A percentile compares a stretch with the other conserved stretches of the same genome.
Conservation (phyloP, 1,140 invertebrate genomes). For the Melanaphis sacchari region DNA sequence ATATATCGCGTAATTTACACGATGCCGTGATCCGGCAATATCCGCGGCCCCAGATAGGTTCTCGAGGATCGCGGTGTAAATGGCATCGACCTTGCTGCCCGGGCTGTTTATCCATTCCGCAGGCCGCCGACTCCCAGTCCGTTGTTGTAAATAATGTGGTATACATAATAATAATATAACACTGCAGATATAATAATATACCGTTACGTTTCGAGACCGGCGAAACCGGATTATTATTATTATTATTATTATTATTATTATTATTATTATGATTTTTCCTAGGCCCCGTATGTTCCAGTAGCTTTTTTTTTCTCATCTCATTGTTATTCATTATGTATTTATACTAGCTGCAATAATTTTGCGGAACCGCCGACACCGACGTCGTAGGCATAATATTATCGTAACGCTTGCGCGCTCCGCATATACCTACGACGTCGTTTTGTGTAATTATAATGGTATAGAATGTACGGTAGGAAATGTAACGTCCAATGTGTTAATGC, state of each 20-base stretch:
- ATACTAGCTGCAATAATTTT: neutral
- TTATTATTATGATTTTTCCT: conserved; percentile 38
- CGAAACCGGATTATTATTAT: conserved; percentile 51
- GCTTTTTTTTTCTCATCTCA: neutral
- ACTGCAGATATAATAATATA: conserved; percentile 21
- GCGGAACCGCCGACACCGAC: neutral
- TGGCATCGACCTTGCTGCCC: conserved; percentile 56
- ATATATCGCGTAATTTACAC: neutral
- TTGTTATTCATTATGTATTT: neutral
- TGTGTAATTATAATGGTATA: neutral
- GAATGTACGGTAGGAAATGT: neutral
- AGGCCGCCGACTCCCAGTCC: conserved; percentile 8
- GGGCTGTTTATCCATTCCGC: conserved; percentile 24
- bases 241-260: conserved; percentile 45
- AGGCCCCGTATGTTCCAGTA: neutral
- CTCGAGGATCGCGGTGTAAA: conserved; percentile 24
- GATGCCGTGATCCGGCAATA: conserved; percentile 13
- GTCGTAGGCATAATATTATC: neutral
- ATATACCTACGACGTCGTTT: neutral
- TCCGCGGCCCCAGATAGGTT: conserved; percentile 14
- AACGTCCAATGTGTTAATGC: neutral
- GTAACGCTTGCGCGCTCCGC: neutral
- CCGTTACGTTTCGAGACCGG: conserved; percentile 20
- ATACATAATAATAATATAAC: neutral
- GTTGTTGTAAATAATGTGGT: conserved; percentile 17